Percentiles rank a stretch among this genome's conserved stretches.
Conservation (phyloP, 2,113 vertebrate species). For the Chiloscyllium plagiosum region DNA sequence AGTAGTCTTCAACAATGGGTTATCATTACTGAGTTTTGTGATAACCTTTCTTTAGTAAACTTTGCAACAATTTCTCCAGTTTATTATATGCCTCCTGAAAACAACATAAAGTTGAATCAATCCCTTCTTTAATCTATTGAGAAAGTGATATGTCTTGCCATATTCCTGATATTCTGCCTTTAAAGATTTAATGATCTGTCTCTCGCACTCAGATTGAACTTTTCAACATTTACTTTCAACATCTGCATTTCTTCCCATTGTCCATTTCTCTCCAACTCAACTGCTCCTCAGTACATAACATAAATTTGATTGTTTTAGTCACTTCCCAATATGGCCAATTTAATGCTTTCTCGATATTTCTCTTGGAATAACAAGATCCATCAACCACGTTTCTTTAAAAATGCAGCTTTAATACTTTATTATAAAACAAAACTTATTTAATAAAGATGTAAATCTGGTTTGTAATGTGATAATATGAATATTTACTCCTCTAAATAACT, state of each 20-base stretch:
- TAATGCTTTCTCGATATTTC: too few species aligned
- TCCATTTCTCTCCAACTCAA: too few species aligned
- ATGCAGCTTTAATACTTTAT: too few species aligned
- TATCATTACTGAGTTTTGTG: neutral
- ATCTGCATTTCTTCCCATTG: neutral
- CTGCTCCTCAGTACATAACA: too few species aligned
- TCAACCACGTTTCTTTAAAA: too few species aligned
- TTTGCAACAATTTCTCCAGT: neutral
- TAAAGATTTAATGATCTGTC: conserved; percentile 2
- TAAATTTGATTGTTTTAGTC: too few species aligned
- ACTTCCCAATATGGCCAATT: too few species aligned
- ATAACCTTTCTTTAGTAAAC: neutral
- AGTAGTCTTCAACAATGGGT: neutral
- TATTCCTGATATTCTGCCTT: neutral
- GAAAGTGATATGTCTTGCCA: neutral
- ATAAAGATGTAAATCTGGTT: too few species aligned
- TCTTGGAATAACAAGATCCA: too few species aligned
- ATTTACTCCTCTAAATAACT: too few species aligned
- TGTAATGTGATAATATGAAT: too few species aligned
- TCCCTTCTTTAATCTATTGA: neutral
- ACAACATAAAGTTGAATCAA: neutral
- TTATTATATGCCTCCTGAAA: neutral
- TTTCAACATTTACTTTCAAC: neutral
- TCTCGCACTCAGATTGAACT: neutral
- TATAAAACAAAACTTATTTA: too few species aligned